These are phyloP conservation scores for Ia io DNA, from an alignment of 2,113 vertebrate genomes.

Conservation along the genomic window DNA sequence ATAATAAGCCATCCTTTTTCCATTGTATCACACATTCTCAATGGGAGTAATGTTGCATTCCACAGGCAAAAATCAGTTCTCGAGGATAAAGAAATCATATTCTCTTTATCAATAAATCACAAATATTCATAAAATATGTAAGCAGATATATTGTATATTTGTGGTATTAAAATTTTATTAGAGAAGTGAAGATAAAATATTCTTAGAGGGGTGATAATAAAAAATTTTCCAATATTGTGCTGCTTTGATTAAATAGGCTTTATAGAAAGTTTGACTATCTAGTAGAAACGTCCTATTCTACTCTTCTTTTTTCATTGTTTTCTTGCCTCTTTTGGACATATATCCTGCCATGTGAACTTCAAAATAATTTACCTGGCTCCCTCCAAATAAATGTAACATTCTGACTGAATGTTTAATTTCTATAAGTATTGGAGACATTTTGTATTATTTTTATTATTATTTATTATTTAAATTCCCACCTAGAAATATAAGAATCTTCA, in stretches of 20 bases:
- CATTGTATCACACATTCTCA: neutral
- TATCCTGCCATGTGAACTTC: neutral
- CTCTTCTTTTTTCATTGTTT: neutral
- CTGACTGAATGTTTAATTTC: neutral
- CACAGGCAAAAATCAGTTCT: neutral
- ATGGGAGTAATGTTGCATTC: neutral
- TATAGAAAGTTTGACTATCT: neutral
- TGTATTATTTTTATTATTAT: neutral
- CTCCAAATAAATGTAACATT: neutral
- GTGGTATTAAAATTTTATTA: neutral
- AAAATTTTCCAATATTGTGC: neutral
- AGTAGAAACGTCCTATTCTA: neutral
- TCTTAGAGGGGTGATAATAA: neutral
- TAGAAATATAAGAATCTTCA: neutral
- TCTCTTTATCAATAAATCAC: neutral
- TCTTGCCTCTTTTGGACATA: neutral
- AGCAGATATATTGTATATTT: neutral
- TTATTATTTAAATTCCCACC: neutral
- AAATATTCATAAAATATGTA: neutral
- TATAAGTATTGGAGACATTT: neutral
- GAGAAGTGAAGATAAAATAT: neutral
- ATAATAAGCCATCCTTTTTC: neutral
- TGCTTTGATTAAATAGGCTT: neutral
- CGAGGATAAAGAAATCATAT: neutral
- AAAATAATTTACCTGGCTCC: neutral